Conservation (phyloP, 2,113 vertebrate genomes). For the Catharus minimus region DNA sequence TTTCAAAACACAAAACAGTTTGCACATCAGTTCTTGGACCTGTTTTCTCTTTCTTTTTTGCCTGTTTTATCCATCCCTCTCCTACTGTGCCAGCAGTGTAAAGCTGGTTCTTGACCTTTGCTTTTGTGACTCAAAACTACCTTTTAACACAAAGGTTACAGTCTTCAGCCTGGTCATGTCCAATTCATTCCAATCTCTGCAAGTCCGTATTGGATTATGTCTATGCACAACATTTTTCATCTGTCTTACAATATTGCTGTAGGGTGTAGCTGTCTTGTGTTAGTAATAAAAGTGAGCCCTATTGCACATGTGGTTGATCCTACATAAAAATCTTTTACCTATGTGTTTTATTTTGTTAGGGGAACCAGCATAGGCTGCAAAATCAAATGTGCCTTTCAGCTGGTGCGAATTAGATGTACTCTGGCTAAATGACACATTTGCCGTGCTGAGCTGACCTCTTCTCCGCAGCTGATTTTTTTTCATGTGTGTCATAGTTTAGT, state of each 20-base stretch:
- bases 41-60: background rate
- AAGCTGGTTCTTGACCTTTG: background rate
- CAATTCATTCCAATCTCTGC: background rate
- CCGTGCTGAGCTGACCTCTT: constrained; percentile 32
- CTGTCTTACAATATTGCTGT: background rate
- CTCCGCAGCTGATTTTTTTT: constrained; percentile 19
- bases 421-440: constrained; percentile 22
- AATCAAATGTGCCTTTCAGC: constrained; percentile 18
- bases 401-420: constrained; percentile 31
- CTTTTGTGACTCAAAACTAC: background rate
- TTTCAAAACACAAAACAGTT: background rate
- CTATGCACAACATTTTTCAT: constrained; percentile 2
- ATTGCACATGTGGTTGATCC: background rate
- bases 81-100: background rate
- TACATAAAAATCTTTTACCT: constrained; percentile 10
- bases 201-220: background rate
- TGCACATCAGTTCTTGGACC: background rate
- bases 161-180: background rate
- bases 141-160: background rate
- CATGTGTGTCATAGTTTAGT: constrained; percentile 10
- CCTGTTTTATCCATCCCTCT: background rate
- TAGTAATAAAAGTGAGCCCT: background rate
- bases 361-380: background rate
- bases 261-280: background rate
- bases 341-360: background rate